Conservation (phyloP, 2,888 invertebrate species). For the Acanthosepion esculentum region DNA sequence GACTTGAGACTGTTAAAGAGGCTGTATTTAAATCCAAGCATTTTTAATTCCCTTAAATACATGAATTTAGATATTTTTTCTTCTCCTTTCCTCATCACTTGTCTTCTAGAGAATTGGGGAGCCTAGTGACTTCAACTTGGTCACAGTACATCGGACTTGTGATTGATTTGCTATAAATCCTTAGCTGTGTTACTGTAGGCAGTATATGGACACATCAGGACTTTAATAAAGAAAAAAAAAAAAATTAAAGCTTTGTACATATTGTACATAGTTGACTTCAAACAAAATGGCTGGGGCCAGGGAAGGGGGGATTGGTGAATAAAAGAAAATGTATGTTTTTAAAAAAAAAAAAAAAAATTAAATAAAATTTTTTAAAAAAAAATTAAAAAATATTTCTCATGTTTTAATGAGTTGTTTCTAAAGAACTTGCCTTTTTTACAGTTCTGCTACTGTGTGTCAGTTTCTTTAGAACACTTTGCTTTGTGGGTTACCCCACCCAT, state of each 20-base stretch:
- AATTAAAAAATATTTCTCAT: not conserved
- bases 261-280: not conserved
- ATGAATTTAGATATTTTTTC: too few relatives aligned
- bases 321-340: not conserved
- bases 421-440: not conserved
- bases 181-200: not conserved
- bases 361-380: not conserved
- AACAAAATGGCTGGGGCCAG: not conserved
- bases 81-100: too few relatives aligned
- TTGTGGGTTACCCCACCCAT: not conserved
- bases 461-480: constrained; percentile 4
- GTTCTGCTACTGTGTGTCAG: not conserved
- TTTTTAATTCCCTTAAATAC: too few relatives aligned
- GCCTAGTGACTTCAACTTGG: too few relatives aligned
- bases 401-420: constrained; percentile 20
- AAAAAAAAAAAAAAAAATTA: too few relatives aligned
- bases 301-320: not conserved
- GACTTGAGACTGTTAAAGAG: too few relatives aligned
- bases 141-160: not conserved
- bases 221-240: not conserved
- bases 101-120: too few relatives aligned
- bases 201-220: not conserved
- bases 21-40: too few relatives aligned
- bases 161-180: not conserved
- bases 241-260: not conserved